phyloP scores from a whole-genome alignment of 2,888 invertebrate species.

The Nymphalis polychloros region DNA sequence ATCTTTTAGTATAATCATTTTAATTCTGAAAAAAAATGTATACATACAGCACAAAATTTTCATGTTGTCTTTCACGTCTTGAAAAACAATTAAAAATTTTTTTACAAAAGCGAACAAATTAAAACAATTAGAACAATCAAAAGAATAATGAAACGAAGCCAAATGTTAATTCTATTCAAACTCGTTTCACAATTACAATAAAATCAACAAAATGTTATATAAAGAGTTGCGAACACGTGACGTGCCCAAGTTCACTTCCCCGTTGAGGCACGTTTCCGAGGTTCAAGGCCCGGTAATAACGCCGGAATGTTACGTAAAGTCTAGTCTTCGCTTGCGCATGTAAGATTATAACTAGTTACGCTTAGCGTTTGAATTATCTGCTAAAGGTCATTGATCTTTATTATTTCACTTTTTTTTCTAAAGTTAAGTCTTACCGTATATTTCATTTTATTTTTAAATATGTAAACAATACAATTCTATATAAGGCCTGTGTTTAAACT shows the following conservation, averaged over 20 bases:
- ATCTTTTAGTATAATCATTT: neutral
- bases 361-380: neutral
- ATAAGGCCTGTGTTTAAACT: no score
- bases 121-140: neutral
- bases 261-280: constrained; percentile 44
- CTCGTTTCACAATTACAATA: neutral
- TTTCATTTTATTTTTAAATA: no score
- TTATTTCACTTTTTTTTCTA: no score
- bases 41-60: no score
- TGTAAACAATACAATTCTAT: no score
- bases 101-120: neutral
- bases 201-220: constrained; percentile 1
- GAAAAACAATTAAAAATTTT: neutral
- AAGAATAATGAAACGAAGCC: neutral
- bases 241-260: constrained; percentile 28
- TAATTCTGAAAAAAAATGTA: no score
- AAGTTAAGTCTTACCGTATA: no score
- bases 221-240: constrained; percentile 12
- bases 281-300: constrained; percentile 50
- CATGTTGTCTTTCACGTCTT: neutral
- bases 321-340: constrained; percentile 2
- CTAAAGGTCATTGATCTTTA: no score
- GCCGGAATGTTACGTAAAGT: constrained; percentile 38
- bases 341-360: constrained; percentile 1
- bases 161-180: neutral